These are phyloP conservation scores for Eudemis profundana DNA, from an alignment of 2,888 invertebrate species.

Conservation along the genomic window DNA sequence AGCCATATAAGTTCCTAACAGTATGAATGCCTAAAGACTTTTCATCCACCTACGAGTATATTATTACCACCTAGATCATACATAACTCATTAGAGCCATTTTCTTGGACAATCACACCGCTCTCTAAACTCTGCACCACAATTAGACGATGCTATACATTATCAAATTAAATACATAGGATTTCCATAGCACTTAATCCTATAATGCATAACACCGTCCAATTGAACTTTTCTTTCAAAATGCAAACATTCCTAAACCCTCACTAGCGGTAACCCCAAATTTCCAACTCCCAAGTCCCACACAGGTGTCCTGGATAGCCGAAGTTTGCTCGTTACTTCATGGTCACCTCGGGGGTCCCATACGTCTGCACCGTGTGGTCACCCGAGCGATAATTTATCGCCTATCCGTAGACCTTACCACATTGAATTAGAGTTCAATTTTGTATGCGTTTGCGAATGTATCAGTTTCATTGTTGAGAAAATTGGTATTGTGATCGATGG, in stretches of 20 bases:
- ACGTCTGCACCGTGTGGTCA: constrained; percentile 37
- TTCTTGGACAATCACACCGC: too few relatives aligned
- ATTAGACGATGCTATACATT: too few relatives aligned
- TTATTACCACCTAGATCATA: too few relatives aligned
- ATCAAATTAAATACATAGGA: too few relatives aligned
- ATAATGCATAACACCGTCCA: background rate
- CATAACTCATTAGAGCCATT: too few relatives aligned
- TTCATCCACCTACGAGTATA: too few relatives aligned
- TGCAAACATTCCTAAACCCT: background rate
- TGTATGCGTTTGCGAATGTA: background rate
- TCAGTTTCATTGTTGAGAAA: constrained; percentile 40
- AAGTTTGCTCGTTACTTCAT: constrained; percentile 41
- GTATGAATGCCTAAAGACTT: too few relatives aligned
- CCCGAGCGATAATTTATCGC: constrained; percentile 23
- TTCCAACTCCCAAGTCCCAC: constrained; percentile 30
- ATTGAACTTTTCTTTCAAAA: constrained; percentile 18
- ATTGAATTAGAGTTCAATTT: constrained; percentile 19
- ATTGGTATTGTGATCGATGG: constrained; percentile 42
- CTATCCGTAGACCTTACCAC: background rate
- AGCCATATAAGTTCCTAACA: too few relatives aligned
- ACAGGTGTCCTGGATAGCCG: constrained; percentile 32
- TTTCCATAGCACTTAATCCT: too few relatives aligned
- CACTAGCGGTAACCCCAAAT: constrained; percentile 20
- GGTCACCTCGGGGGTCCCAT: constrained; percentile 41
- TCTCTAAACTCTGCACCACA: too few relatives aligned